Evolutionary conservation across 2,797 vertebrate genomes (phyloP), one percentile per base, ranked within the genome.

Genomic region (Catamblyrhynchus diadema): DNA sequence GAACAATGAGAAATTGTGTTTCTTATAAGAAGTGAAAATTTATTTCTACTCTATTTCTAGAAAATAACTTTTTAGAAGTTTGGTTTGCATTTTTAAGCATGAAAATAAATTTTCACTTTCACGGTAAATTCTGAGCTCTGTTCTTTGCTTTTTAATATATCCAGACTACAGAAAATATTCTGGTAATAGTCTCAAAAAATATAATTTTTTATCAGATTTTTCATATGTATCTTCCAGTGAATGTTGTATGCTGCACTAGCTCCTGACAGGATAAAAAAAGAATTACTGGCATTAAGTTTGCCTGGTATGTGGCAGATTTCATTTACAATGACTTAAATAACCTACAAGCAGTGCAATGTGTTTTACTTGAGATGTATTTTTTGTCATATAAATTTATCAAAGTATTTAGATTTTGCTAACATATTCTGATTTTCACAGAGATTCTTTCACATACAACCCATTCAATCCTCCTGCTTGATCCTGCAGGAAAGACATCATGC

Each of bases 381-480:
- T 79, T 86, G 42, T 61, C 53, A 77, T 50, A 56, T 30, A 66
- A 65, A 93, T 93, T 93, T 67, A 88, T 67, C 81, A 41, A 37
- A 90, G 66, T 39, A 70, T 80, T 88, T 88, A 61, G 50, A 67
- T 94, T 93, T 87, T 60, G 18, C n/a, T 83, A 91, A 75, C 37
- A 56, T 41, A 75, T 62, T 87, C 85, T 10, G 9, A 32, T 77
- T 90, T 90, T 94, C 70, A 93, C 14, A 65, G 85, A 62, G 39
- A 94, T 54, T 59, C 61, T 93, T 93, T 81, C 82, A 90, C 41
- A 92, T 73, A 70, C 23, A 93, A 81, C 35, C 62, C 65, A 93
- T 96, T 95, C 94, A 95, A 61, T 94, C 77, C 92, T 95, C 62
- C 79, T 92, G 86, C 88, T 94, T 93, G 87, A 95, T 96, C 89